Evolutionary conservation across 1,140 invertebrate species (phyloP).

Genomic region (Bacillus rossius): DNA sequence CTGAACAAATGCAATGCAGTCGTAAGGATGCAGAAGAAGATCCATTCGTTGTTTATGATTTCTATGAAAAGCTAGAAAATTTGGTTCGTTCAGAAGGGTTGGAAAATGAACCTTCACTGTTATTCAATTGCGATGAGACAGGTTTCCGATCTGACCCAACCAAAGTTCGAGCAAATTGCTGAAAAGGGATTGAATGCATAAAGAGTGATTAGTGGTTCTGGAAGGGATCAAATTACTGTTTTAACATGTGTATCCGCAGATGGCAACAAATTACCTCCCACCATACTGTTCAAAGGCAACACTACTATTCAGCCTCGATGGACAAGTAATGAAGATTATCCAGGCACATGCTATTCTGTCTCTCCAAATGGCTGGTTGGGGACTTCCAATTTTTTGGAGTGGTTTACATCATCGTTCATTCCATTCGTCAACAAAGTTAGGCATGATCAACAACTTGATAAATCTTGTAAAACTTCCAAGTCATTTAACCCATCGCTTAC

Average conservation of each 20-base stretch:
- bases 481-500: constrained; percentile 30
- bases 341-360: constrained; percentile 30
- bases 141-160: background rate
- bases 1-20: constrained; percentile 1
- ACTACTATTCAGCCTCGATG: constrained; percentile 29
- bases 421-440: background rate
- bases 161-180: constrained; percentile 20
- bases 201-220: constrained; percentile 29
- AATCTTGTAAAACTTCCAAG: constrained; percentile 29
- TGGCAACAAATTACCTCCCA: constrained; percentile 27
- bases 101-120: background rate
- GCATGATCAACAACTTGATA: constrained; percentile 2
- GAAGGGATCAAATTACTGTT: constrained; percentile 29
- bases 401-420: constrained; percentile 21
- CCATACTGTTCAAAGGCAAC: constrained; percentile 33
- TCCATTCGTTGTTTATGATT: constrained; percentile 2
- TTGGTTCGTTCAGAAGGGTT: background rate
- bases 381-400: constrained; percentile 27
- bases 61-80: background rate
- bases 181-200: constrained; percentile 25
- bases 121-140: constrained; percentile 1
- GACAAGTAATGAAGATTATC: constrained; percentile 25
- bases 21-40: background rate
- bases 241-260: constrained; percentile 29
- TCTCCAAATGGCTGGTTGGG: constrained; percentile 36